Percentiles rank a stretch among this genome's conserved stretches.
Evolutionary conservation across 2,113 vertebrate genomes (phyloP).

Genomic region (Neogobius melanostomus): DNA sequence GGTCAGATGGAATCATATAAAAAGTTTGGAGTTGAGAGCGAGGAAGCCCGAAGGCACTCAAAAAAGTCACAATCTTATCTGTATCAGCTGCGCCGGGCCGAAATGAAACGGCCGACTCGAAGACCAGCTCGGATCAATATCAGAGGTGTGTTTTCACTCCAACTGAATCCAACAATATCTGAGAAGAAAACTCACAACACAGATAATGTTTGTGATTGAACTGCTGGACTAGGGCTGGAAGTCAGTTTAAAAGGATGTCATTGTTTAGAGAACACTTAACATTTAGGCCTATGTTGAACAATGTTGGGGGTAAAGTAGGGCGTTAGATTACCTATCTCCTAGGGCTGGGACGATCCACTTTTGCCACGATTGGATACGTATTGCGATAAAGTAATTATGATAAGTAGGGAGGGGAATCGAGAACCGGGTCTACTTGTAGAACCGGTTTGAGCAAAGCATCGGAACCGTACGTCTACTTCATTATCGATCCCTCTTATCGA

Average conservation of each 20-base stretch:
- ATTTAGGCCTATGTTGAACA: not conserved
- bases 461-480: too few species aligned
- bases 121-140: not conserved
- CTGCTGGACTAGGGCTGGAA: not conserved
- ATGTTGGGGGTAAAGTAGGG: too few species aligned
- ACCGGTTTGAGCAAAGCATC: too few species aligned
- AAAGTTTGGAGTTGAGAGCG: not conserved
- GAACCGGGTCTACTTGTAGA: too few species aligned
- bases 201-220: not conserved
- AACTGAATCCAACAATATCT: not conserved
- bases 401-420: too few species aligned
- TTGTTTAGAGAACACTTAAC: not conserved
- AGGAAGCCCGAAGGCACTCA: not conserved
- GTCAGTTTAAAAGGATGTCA: not conserved
- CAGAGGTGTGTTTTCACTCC: not conserved
- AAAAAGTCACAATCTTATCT: slow-evolving; percentile 1
- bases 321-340: too few species aligned
- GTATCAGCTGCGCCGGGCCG: not conserved
- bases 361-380: too few species aligned
- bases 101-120: not conserved
- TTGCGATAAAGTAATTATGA: too few species aligned
- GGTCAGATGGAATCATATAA: not conserved
- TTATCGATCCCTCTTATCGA: too few species aligned
- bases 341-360: too few species aligned
- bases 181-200: not conserved